Percentiles rank a stretch among this genome's conserved stretches.
These are phyloP conservation scores for Campopleginae sp. DNA, from an alignment of 2,888 invertebrate species.

Conservation along the genomic window DNA sequence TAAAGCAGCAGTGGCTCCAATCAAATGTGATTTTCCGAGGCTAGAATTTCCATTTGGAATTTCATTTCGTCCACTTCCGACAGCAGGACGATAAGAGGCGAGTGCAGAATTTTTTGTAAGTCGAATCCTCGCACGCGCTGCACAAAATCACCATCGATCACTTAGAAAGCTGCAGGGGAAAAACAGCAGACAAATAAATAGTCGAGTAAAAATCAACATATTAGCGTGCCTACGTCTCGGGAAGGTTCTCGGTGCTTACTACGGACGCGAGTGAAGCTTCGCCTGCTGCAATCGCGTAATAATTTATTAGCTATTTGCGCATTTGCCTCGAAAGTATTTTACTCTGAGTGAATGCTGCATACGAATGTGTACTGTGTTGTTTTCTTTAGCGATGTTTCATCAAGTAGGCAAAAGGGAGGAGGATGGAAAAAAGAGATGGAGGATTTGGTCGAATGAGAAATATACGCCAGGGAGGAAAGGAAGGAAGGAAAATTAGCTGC, in stretches of 20 bases:
- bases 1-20: neutral
- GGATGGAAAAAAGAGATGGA: conserved; percentile 25
- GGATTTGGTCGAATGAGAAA: conserved; percentile 29
- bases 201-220: conserved; percentile 10
- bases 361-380: neutral
- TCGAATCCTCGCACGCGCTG: neutral
- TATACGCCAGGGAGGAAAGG: conserved; percentile 17
- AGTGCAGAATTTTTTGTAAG: neutral
- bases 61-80: neutral
- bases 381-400: conserved; percentile 74
- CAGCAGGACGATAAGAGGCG: neutral
- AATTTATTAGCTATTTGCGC: conserved; percentile 56
- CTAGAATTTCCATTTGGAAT: neutral
- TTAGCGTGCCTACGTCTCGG: neutral
- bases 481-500: conserved; percentile 81
- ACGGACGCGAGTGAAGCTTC: neutral
- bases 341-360: neutral
- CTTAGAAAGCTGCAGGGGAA: conserved; percentile 5
- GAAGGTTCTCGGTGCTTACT: conserved; percentile 8
- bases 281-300: conserved; percentile 37
- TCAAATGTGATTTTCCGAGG: neutral
- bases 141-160: conserved; percentile 2
- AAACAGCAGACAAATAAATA: conserved; percentile 10
- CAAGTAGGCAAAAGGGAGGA: conserved; percentile 70
- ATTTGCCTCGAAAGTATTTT: conserved; percentile 34